phyloP scores from a whole-genome alignment of 2,797 vertebrate genomes.

The Cottoperca gobio region DNA sequence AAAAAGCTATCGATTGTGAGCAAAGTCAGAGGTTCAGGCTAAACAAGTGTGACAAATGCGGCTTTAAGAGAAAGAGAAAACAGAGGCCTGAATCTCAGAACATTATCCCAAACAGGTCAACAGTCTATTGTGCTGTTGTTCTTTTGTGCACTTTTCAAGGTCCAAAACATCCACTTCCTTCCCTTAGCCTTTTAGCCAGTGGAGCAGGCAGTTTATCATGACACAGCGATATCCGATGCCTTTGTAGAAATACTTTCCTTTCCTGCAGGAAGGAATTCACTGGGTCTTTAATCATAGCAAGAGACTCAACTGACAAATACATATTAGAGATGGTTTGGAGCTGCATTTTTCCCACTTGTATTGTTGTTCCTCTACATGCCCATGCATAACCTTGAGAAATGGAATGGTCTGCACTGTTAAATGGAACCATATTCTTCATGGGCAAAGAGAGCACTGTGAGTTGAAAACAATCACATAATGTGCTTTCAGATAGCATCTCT shows the following conservation, averaged over 20 bases:
- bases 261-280: constrained; percentile 80
- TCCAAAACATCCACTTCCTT: constrained; percentile 79
- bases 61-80: constrained; percentile 47
- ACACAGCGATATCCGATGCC: constrained; percentile 85
- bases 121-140: constrained; percentile 74
- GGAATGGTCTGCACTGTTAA: constrained; percentile 70
- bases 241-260: constrained; percentile 85
- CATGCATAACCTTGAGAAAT: constrained; percentile 84
- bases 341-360: constrained; percentile 76
- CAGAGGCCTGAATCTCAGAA: constrained; percentile 25
- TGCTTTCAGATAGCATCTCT: constrained; percentile 81
- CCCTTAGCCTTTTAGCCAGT: constrained; percentile 72
- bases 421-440: constrained; percentile 82
- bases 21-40: constrained; percentile 24
- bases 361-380: constrained; percentile 80
- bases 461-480: constrained; percentile 81
- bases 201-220: constrained; percentile 81
- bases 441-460: constrained; percentile 73
- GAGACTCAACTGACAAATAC: constrained; percentile 84
- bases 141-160: constrained; percentile 76
- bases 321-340: constrained; percentile 78
- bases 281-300: constrained; percentile 82
- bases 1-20: constrained; percentile 28
- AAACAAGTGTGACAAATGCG: constrained; percentile 42
- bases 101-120: constrained; percentile 64